Conservation (phyloP, 2,113 vertebrate species). For the Loxodonta africana region DNA sequence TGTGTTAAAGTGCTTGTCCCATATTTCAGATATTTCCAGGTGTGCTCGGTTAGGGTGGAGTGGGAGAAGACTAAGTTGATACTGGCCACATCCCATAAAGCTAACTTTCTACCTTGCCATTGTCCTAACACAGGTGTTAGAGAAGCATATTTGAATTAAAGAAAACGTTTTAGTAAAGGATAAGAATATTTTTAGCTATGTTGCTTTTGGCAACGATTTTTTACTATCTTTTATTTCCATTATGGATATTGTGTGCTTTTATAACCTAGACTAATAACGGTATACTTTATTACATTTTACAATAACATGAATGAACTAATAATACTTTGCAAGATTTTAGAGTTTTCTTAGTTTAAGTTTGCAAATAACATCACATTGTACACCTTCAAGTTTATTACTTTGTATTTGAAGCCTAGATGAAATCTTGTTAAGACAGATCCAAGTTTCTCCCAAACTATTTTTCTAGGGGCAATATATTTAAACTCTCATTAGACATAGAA, state of each 20-base stretch:
- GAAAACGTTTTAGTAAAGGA: conserved; percentile 23
- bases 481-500: neutral
- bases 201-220: neutral
- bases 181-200: neutral
- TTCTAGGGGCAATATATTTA: conserved; percentile 35
- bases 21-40: neutral
- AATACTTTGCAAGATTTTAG: neutral
- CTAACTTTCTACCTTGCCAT: neutral
- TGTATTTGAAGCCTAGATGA: neutral
- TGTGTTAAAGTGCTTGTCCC: neutral
- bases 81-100: neutral
- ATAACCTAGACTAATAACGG: neutral
- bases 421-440: neutral
- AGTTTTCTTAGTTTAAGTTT: conserved; percentile 41
- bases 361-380: neutral
- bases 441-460: conserved; percentile 24
- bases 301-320: neutral
- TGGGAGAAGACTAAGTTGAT: neutral
- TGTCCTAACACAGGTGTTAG: neutral
- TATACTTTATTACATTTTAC: conserved; percentile 10
- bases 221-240: neutral
- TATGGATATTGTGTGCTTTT: neutral
- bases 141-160: neutral
- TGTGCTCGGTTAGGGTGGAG: neutral
- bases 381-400: neutral